phyloP scores from a whole-genome alignment of 2,113 vertebrate genomes.

The crab-eating macaque (Macaca fascicularis) region T2T-MFA8v1.1 NC_088376.1:180956001-180956500 shows the following conservation, averaged over 20 bases:
- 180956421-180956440: background rate
- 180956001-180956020: background rate
- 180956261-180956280: background rate
- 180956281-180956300: background rate
- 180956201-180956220: background rate
- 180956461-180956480: background rate
- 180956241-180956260: background rate
- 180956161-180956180: background rate
- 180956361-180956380: background rate
- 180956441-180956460: background rate
- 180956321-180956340: background rate
- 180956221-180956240: background rate
- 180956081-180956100: background rate
- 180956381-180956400: background rate
- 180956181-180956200: no score
- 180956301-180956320: background rate
- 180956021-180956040: background rate
- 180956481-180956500: background rate
- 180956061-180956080: background rate
- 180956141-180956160: background rate
- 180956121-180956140: background rate
- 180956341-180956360: background rate
- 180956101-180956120: background rate
- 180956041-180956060: background rate
- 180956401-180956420: background rate